Base-by-base conservation (phyloP, 2,797 vertebrate genomes). In the Micrastur ruficollis region DNA sequence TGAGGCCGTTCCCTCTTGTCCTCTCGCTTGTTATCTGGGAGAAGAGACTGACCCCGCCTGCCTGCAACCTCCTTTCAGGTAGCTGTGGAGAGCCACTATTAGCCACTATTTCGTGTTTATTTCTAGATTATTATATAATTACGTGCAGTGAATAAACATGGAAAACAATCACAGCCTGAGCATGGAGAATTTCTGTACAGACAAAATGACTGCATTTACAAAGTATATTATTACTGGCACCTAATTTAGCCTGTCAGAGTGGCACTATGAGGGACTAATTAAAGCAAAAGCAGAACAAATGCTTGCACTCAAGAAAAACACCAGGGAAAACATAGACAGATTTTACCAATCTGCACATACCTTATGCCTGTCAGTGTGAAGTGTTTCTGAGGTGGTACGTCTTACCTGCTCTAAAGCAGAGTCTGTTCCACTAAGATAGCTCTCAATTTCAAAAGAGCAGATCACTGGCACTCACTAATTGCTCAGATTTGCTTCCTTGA, bases 281-380 rank as follows among this genome's bases (percentile, higher is more conserved):
- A 94, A 95, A 91, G 66, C 66, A 93, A 67, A 94, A 89, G 44
- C 25, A 63, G 75, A 96, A 97, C 82, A 95, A 97, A 90, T 80
- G 75, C 71, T 70, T 80, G 65, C 46, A 67, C 76, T 93, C 50
- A 55, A 62, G 74, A 93, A 93, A 92, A 96, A 78, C 83, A 83
- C 52, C 36, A 14, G 70, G 42, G 90, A 87, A 89, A 94, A 88
- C 56, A 52, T 4, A 27, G 79, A 80, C 71, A 92, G 85, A 89
- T 84, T 89, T 95, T 86, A 86, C 70, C 78, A 71, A 73, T 36
- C 42, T 81, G 74, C 63, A 56, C 25, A 23, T 3, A 68, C 31
- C 71, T 86, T 8, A 2, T 22, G 47, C 56, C 50, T 87, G 79
- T 89, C 94, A 79, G 56, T 14, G 9, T 73, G 78, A 86, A 90